phyloP scores from a whole-genome alignment of 2,797 vertebrate species.

The Danio kyathit region DNA sequence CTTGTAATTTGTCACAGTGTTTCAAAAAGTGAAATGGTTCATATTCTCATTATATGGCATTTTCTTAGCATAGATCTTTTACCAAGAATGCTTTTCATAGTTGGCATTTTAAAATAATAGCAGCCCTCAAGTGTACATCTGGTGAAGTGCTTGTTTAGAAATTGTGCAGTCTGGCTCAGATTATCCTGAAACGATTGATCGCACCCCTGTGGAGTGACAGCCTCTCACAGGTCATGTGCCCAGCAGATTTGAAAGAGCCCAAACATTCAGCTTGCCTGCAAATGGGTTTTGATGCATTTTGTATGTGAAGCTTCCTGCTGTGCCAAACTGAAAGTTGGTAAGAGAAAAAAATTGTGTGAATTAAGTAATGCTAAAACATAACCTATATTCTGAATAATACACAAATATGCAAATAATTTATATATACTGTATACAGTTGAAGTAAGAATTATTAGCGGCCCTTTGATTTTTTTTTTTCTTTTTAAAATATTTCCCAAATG shows the following conservation, averaged over 20 bases:
- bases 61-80: neutral
- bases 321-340: no score
- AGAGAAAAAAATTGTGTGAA: no score
- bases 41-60: neutral
- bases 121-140: conserved; percentile 17
- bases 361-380: no score
- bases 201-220: neutral
- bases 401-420: no score
- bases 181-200: conserved; percentile 10
- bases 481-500: no score
- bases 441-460: no score
- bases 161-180: conserved; percentile 1
- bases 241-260: neutral
- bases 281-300: neutral
- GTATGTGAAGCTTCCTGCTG: neutral
- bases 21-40: neutral
- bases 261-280: conserved; percentile 28
- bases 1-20: neutral
- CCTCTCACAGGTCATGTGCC: neutral
- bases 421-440: no score
- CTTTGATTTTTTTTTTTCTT: no score
- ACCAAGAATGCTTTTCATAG: neutral
- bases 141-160: conserved; percentile 18
- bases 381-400: no score
- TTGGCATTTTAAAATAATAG: conserved; percentile 1